Base-by-base conservation (phyloP, 2,888 invertebrate species). In the Agapostemon virescens region DNA sequence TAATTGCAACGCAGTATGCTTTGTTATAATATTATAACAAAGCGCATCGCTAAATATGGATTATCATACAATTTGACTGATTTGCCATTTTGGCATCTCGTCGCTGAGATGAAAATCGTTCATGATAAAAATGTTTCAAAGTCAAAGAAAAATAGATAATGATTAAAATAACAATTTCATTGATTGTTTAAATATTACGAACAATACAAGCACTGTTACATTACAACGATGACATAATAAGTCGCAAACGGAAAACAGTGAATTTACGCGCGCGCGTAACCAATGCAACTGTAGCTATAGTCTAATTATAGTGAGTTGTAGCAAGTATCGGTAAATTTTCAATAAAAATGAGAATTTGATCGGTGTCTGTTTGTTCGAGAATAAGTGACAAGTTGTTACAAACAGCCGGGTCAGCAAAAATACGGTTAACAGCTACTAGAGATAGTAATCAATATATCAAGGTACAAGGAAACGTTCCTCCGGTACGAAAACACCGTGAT, bases 181-280 rank as follows among this genome's bases (percentile, higher is more conserved):
- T 9, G 1, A 13, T 23, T 38, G 9, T 11, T 26, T n/a, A n/a
- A 30, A 17, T 17, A 58, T 13, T 13, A 0, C 0, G 33, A 7
- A 30, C 17, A 30, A 52, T 42, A 11, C 23, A 23, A 33, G 38
- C 20, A 17, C 11, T 45, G 26, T 69, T 55, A 7, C 20, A 45
- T 63, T 71, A 61, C 71, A 30, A 64, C 20, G 26, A 63, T 67
- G 75, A 73, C 30, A 75, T 70, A 73, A 23, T 70, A 42, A 40
- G 9, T 55, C 58, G 36, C 33, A 26, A 23, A 42, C 66, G 52
- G 40, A 69, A 77, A 52, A 58, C 26, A 71, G 58, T 66, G n/a
- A 38, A 68, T 67, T 55, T 49, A 49, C 15, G 26, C 13, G 42
- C 20, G 23, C 6, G 15, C 45, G 61, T 64, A 71, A 81, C 70